These are phyloP conservation scores for Trinorchestia longiramus DNA, from an alignment of 1,140 invertebrate genomes.

Conservation along the genomic window DNA sequence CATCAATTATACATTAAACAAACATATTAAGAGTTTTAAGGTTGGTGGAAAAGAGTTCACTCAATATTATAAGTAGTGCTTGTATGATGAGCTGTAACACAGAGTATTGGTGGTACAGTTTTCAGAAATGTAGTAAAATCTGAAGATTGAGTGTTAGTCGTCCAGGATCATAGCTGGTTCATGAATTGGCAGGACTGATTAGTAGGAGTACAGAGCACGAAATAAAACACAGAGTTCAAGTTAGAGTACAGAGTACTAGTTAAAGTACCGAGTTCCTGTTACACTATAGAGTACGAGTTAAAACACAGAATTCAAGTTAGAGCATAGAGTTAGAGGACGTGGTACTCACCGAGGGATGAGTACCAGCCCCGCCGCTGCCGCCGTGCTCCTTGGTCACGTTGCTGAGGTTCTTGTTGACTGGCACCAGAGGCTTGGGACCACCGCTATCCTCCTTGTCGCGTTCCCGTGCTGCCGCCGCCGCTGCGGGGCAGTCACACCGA, in stretches of 20 bases:
- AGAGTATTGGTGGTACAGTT: not conserved
- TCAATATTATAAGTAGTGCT: not conserved
- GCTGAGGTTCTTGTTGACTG: slow-evolving; percentile 80
- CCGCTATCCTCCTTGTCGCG: slow-evolving; percentile 61
- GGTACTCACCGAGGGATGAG: slow-evolving; percentile 64
- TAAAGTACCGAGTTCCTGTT: too few relatives aligned
- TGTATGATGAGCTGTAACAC: not conserved
- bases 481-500: slow-evolving; percentile 55
- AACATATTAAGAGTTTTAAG: not conserved
- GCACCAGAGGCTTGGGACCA: slow-evolving; percentile 76
- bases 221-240: too few relatives aligned
- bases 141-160: not conserved
- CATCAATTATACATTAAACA: not conserved
- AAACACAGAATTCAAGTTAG: not conserved
- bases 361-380: slow-evolving; percentile 75
- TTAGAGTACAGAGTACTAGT: too few relatives aligned
- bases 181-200: not conserved
- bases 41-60: not conserved
- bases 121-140: not conserved
- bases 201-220: too few relatives aligned
- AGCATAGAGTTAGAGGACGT: not conserved
- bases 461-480: slow-evolving; percentile 70
- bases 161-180: not conserved
- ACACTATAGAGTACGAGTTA: not conserved
- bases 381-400: slow-evolving; percentile 85